These are phyloP conservation scores for Tapera naevia DNA, from an alignment of 2,797 vertebrate genomes.

Conservation along the genomic window DNA sequence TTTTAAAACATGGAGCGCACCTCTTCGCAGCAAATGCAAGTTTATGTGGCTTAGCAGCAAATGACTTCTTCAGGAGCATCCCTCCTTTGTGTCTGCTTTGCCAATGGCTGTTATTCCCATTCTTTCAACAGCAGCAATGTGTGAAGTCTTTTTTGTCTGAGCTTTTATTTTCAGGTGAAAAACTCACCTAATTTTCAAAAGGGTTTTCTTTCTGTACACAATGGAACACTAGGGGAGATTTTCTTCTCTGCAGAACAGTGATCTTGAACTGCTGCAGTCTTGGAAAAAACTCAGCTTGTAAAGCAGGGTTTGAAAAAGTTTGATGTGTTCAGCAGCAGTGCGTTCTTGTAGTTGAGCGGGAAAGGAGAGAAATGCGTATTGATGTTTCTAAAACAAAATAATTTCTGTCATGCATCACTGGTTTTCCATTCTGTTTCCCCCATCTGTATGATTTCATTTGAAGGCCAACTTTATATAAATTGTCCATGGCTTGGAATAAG, in stretches of 20 bases:
- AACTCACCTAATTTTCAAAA: not conserved
- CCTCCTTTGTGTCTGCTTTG: constrained; percentile 74
- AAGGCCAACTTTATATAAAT: not conserved
- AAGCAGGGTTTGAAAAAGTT: not conserved
- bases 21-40: constrained; percentile 82
- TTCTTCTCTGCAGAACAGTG: not conserved
- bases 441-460: not conserved
- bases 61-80: constrained; percentile 84
- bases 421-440: not conserved
- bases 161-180: constrained; percentile 82
- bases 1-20: constrained; percentile 79
- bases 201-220: not conserved
- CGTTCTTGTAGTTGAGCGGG: not conserved
- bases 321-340: not conserved
- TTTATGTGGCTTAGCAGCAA: constrained; percentile 84
- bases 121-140: constrained; percentile 77
- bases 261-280: not conserved
- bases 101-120: constrained; percentile 89
- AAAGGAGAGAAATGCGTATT: not conserved
- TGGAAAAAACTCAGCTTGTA: not conserved
- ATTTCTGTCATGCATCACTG: not conserved
- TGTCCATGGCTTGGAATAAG: not conserved
- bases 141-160: constrained; percentile 71
- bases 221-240: not conserved
- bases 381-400: too few species aligned